phyloP scores from a whole-genome alignment of 2,888 invertebrate genomes.

The Clunio marinus region DNA sequence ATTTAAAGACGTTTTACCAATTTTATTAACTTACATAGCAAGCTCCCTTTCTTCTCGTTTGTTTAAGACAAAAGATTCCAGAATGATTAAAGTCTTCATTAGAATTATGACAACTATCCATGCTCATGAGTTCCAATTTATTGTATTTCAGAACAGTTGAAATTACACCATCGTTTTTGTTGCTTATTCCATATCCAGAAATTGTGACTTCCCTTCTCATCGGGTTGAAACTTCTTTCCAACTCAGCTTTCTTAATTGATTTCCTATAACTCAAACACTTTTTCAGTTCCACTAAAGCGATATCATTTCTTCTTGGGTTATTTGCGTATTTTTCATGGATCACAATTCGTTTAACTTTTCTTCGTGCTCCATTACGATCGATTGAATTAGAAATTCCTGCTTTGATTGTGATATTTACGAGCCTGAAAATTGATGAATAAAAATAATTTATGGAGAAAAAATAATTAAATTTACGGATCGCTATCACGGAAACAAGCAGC shows the following conservation, averaged over 20 bases:
- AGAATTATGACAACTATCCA: conserved; percentile 41
- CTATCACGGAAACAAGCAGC: conserved; percentile 46
- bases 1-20: no score
- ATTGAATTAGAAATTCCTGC: no score
- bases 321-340: conserved; percentile 44
- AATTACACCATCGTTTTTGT: conserved; percentile 41
- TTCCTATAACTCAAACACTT: no score
- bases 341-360: conserved; percentile 45
- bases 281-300: no score
- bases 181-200: conserved; percentile 47
- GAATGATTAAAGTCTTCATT: conserved; percentile 41
- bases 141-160: conserved; percentile 28
- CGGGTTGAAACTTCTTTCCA: conserved; percentile 44
- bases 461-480: conserved; percentile 44
- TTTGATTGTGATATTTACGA: conserved; percentile 44
- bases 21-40: conserved; percentile 44
- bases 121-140: no score
- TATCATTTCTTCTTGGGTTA: conserved; percentile 44
- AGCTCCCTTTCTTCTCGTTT: conserved; percentile 44
- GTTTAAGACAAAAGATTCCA: conserved; percentile 46
- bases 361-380: conserved; percentile 44
- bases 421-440: conserved; percentile 43
- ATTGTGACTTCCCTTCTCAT: conserved; percentile 43
- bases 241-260: no score
- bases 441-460: no score